These are phyloP conservation scores for Hybognathus amarus DNA, from an alignment of 2,797 vertebrate genomes.

Conservation along the genomic window DNA sequence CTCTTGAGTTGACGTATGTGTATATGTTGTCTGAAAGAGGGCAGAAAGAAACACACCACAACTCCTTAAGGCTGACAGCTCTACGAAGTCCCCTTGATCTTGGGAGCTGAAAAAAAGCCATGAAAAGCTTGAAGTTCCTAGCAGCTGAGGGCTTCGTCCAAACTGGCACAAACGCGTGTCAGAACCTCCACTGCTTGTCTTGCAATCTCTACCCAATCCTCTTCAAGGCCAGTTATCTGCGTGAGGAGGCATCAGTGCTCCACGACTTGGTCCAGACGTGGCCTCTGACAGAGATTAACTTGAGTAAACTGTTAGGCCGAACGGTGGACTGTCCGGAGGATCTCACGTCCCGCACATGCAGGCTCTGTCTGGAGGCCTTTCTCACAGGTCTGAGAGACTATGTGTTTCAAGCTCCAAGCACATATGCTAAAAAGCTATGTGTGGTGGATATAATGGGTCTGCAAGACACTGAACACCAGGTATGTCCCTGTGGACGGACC, in stretches of 20 bases:
- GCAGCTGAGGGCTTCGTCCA: constrained; percentile 83
- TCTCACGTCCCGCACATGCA: constrained; percentile 86
- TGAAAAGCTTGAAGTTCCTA: constrained; percentile 89
- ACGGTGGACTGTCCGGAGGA: constrained; percentile 83
- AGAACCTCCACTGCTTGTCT: constrained; percentile 78
- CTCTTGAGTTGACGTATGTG: constrained; percentile 46
- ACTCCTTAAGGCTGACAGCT: constrained; percentile 1
- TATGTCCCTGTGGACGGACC: constrained; percentile 82
- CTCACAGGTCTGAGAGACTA: constrained; percentile 84
- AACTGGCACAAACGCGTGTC: constrained; percentile 69
- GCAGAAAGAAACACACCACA: constrained; percentile 38
- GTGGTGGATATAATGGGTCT: constrained; percentile 86
- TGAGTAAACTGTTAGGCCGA: constrained; percentile 81
- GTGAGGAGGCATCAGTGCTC: constrained; percentile 82
- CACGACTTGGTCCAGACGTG: constrained; percentile 82
- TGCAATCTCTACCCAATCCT: constrained; percentile 90
- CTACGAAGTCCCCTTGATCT: constrained; percentile 5
- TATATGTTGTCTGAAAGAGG: constrained; percentile 44
- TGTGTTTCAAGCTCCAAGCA: constrained; percentile 77
- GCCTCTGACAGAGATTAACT: constrained; percentile 79
- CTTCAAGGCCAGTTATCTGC: constrained; percentile 92
- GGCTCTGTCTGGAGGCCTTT: constrained; percentile 83
- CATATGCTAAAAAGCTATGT: constrained; percentile 79
- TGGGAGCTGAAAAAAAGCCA: constrained; percentile 62
- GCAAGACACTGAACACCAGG: constrained; percentile 85